Base-by-base conservation (phyloP, 1,140 invertebrate genomes). In the Asobara japonica region DNA sequence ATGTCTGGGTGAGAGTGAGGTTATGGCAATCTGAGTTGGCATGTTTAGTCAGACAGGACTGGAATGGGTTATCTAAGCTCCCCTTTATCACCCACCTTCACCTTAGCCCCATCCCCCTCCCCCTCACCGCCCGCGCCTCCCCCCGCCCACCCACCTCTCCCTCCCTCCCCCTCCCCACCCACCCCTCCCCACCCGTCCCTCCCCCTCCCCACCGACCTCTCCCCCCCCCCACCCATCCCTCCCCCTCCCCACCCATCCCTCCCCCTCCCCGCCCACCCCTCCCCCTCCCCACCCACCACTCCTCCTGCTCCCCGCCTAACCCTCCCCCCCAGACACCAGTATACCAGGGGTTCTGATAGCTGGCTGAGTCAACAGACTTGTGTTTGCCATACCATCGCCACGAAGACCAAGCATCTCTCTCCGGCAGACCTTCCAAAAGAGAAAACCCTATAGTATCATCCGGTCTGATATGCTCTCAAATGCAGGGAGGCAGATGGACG, bases 1-100 rank as follows among this genome's bases (percentile, higher is more conserved):
- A 56, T 56, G 7, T 56, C 22, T 61, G 38, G 48, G 33, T 16
- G n/a, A 31, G 60, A 10, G 20, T 27, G 25, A 29, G 30, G n/a
- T 71, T 83, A 78, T 76, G 78, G 78, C 79, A 84, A 84, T 82
- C 75, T 78, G 80, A 83, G 79, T 81, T 83, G 77, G 75, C 74
- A 74, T 84, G 80, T 84, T 82, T 83, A 83, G 80, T 83, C 77
- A 82, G 81, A 77, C 77, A 72, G 79, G 75, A 81, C 80, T 76
- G 78, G 77, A 20, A 30, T 51, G 68, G 36, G 18, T 56, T 56
- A 56, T 69, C 25, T 29, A 60, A 56, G 18, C 22, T 22, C 51
- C 18, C 22, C 18, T 27, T 22, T 25, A 18, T 22, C 22, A 25
- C 20, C 22, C 8, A 13, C 25, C 18, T 11, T 22, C 22, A 38